These are phyloP conservation scores for Rhabdomys pumilio DNA, from an alignment of 2,797 vertebrate species.

Conservation along the genomic window DNA sequence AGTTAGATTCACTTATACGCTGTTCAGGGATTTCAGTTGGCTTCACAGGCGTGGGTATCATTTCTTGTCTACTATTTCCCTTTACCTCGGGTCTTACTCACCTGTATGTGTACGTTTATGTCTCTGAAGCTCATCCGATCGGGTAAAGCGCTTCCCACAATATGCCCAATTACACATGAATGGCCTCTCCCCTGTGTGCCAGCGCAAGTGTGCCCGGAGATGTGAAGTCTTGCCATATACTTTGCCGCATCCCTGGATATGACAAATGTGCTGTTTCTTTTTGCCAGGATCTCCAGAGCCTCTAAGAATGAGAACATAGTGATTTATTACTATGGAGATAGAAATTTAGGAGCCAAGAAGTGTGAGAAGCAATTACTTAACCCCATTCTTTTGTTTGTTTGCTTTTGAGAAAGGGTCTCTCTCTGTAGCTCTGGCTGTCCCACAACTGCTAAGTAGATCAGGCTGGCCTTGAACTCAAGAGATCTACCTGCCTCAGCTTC, in stretches of 20 bases:
- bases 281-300: constrained; percentile 94
- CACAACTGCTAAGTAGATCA: neutral
- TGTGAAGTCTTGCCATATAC: constrained; percentile 98
- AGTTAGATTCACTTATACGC: neutral
- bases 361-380: constrained; percentile 8
- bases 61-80: constrained; percentile 24
- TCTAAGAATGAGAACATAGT: constrained; percentile 79
- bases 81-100: constrained; percentile 62
- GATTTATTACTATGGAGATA: constrained; percentile 51
- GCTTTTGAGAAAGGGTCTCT: neutral
- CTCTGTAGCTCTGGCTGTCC: neutral
- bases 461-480: neutral
- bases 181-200: constrained; percentile 98
- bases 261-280: constrained; percentile 99
- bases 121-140: constrained; percentile 96
- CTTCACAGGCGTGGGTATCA: constrained; percentile 5
- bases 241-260: constrained; percentile 96
- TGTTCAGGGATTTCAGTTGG: constrained; percentile 27
- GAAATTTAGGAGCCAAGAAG: constrained; percentile 43
- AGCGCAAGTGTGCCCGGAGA: constrained; percentile 96
- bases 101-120: constrained; percentile 98
- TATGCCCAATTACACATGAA: constrained; percentile 96
- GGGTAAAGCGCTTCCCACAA: constrained; percentile 97
- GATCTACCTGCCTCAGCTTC: neutral
- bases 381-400: neutral